Percentiles rank a stretch among this genome's conserved stretches.
Conservation (phyloP, 2,888 invertebrate genomes). For the Barypeithes pellucidus region DNA sequence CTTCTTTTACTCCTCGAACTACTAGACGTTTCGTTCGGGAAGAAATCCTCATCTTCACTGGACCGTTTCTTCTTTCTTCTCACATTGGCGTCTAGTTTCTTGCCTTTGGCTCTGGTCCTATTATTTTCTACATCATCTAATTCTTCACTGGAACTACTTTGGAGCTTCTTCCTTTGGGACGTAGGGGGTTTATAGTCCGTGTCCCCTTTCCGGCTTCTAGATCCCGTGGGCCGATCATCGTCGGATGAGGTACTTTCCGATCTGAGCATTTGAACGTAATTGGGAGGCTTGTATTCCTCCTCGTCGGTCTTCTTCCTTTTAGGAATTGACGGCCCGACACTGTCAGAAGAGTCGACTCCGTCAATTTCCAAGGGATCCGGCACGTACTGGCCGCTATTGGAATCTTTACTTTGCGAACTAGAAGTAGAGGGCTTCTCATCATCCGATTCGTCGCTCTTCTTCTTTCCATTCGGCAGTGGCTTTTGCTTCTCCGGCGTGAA, state of each 20-base stretch:
- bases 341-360: neutral
- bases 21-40: constrained; percentile 28
- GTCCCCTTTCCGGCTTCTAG: constrained; percentile 8
- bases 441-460: constrained; percentile 24
- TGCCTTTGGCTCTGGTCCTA: neutral
- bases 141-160: constrained; percentile 28
- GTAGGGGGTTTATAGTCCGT: constrained; percentile 9
- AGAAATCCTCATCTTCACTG: constrained; percentile 43
- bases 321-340: neutral
- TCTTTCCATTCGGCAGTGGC: constrained; percentile 12
- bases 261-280: neutral
- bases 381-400: neutral
- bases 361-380: neutral
- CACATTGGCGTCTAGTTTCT: neutral
- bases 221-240: constrained; percentile 1
- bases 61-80: constrained; percentile 13
- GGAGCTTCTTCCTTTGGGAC: neutral
- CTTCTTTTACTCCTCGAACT: constrained; percentile 32
- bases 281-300: constrained; percentile 47
- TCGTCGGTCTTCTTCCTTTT: constrained; percentile 10
- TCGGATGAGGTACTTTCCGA: neutral
- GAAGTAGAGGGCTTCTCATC: constrained; percentile 35
- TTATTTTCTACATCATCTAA: constrained; percentile 16
- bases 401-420: constrained; percentile 1
- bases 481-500: neutral